phyloP scores from a whole-genome alignment of 2,888 invertebrate species.

The Nymphalis c-album region DNA sequence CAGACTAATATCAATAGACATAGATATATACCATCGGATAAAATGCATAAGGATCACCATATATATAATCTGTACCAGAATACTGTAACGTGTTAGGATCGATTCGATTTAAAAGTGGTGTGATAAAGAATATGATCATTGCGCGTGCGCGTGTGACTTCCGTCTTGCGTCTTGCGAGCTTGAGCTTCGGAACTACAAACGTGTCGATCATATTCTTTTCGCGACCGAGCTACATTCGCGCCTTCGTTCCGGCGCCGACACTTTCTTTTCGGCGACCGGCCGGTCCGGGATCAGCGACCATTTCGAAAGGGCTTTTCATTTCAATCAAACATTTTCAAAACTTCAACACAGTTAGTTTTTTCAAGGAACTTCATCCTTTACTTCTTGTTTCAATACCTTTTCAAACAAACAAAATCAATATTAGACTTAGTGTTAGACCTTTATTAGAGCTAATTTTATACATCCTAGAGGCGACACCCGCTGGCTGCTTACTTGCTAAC shows the following conservation, averaged over 20 bases:
- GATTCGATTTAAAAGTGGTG: constrained; percentile 23
- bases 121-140: constrained; percentile 71
- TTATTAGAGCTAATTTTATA: constrained; percentile 74
- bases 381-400: constrained; percentile 92
- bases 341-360: constrained; percentile 80
- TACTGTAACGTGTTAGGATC: constrained; percentile 43
- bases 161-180: constrained; percentile 66
- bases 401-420: constrained; percentile 89
- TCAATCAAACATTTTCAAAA: constrained; percentile 80
- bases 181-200: constrained; percentile 50
- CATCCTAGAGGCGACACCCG: constrained; percentile 68
- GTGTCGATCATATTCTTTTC: constrained; percentile 77
- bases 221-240: constrained; percentile 56
- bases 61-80: constrained; percentile 44
- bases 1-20: constrained; percentile 49
- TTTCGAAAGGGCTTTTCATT: constrained; percentile 74
- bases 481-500: constrained; percentile 65
- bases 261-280: constrained; percentile 50
- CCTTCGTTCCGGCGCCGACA: constrained; percentile 61
- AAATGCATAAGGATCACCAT: constrained; percentile 65
- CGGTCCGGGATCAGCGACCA: constrained; percentile 58
- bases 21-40: constrained; percentile 59
- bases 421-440: constrained; percentile 81
- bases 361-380: constrained; percentile 88
- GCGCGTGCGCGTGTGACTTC: constrained; percentile 56